Conservation (phyloP, 2,888 invertebrate genomes). For the Idaea aversata region DNA sequence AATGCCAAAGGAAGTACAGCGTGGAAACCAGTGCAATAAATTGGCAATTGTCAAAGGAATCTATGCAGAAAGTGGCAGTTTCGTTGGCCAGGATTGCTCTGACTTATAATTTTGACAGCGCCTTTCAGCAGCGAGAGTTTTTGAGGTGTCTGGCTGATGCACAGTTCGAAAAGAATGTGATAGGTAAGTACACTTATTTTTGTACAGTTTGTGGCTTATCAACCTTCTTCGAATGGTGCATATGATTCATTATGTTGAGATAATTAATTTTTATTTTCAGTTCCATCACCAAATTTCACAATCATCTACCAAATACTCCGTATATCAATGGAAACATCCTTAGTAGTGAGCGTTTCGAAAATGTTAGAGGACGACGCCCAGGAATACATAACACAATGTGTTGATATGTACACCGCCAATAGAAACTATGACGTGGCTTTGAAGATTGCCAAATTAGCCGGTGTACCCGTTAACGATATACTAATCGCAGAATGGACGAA, state of each 20-base stretch:
- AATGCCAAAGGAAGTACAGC: constrained; percentile 65
- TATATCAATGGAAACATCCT: constrained; percentile 79
- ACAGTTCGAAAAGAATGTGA: constrained; percentile 79
- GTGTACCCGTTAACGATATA: constrained; percentile 73
- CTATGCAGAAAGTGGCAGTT: constrained; percentile 79
- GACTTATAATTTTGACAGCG: constrained; percentile 81
- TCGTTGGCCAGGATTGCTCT: constrained; percentile 82
- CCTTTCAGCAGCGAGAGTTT: constrained; percentile 82
- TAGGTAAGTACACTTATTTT: constrained; percentile 43
- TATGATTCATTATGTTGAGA: not conserved
- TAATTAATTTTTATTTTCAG: constrained; percentile 44
- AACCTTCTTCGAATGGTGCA: not conserved
- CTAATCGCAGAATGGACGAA: constrained; percentile 78
- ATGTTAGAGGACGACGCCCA: constrained; percentile 63
- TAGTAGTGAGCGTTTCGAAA: constrained; percentile 76
- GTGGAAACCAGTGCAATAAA: constrained; percentile 48
- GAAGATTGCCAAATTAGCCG: constrained; percentile 77
- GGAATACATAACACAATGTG: constrained; percentile 75
- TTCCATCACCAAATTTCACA: constrained; percentile 64
- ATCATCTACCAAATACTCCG: constrained; percentile 73
- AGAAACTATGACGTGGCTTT: constrained; percentile 80
- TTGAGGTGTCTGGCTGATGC: constrained; percentile 79
- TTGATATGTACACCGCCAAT: constrained; percentile 72
- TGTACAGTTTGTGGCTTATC: not conserved
- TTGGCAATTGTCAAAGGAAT: constrained; percentile 72